Percentiles rank a stretch among this genome's conserved stretches.
Evolutionary conservation across 2,797 vertebrate species (phyloP).

Genomic region (Myotis vivesi): DNA sequence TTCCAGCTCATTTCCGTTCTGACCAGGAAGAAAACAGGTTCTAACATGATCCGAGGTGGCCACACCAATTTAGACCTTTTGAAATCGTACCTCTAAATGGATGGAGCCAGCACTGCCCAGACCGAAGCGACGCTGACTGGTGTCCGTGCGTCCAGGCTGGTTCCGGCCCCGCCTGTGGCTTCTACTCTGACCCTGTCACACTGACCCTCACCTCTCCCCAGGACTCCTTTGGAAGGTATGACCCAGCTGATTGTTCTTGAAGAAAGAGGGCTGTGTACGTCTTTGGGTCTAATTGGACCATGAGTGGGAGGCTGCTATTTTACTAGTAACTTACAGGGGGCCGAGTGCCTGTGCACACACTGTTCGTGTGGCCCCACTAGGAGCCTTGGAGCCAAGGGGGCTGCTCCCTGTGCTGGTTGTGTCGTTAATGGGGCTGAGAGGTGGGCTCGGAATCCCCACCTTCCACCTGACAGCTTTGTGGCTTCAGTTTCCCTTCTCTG

Average conservation of each 20-base stretch:
- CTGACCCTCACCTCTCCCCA: background rate
- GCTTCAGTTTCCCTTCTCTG: background rate
- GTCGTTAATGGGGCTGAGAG: background rate
- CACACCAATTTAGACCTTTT: background rate
- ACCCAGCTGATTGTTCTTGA: background rate
- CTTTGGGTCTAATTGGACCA: background rate
- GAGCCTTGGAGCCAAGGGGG: background rate
- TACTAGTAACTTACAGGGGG: background rate
- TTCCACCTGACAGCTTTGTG: background rate
- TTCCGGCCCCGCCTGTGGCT: background rate
- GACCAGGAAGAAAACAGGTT: background rate
- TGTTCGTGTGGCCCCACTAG: background rate
- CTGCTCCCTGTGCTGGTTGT: accelerated
- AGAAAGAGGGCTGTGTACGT: background rate
- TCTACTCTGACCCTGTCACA: background rate
- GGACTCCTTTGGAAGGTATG: background rate
- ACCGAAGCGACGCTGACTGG: background rate
- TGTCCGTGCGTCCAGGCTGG: background rate
- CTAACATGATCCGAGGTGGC: background rate
- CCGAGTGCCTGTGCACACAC: background rate
- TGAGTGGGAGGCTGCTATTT: background rate
- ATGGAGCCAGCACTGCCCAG: background rate
- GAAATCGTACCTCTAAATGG: background rate
- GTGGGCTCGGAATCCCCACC: background rate
- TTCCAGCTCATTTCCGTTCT: background rate